Evolutionary conservation across 2,888 invertebrate species (phyloP), one percentile per base, ranked within the genome.

Genomic region (Oegoconia quadripuncta): DNA sequence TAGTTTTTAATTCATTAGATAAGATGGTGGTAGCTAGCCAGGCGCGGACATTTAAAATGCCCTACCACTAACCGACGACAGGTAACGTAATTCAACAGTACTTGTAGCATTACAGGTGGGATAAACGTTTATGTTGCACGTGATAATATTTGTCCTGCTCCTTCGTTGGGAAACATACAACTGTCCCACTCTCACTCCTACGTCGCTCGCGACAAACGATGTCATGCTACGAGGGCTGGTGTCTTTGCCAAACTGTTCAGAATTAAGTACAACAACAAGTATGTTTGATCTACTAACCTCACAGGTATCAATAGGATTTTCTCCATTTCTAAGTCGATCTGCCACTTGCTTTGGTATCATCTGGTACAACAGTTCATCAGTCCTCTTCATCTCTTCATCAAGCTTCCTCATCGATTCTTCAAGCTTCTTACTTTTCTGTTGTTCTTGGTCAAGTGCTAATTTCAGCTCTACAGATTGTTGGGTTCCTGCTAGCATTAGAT

Each of bases 321-420:
- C 97, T n/a, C 99, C 99, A 37, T 94, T 93, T 51, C 98, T 84
- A 37, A 99, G 88, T 31, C 97, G 89, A 74, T 98, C 98, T 0
- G 98, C 98, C 3, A 99, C 98, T 69, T 97, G 96, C 73, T 97
- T 97, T 18, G 99, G 99, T 88, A 99, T 98, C 98, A 99, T 98
- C 88, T 99, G 98, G 78, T 99, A 99, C 1, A 99, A 83, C 16
- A 99, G 87, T 60, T 97, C 97, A 69, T 99, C 98, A 0, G 98
- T 98, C 46, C 97, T 89, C 61, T 94, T 93, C 96, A 98, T 98
- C 78, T 98, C 98, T 52, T 95, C 95, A 69, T 98, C 98, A 48
- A 99, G 80, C 68, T 97, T 96, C 55, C 94, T 90, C 97, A 99
- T 98, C 1, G 97, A 97, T 64, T 98, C 97, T 64, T 98, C 97